Evolutionary conservation across 2,888 invertebrate genomes (phyloP).

Genomic region (Drosophila kuntzei): DNA sequence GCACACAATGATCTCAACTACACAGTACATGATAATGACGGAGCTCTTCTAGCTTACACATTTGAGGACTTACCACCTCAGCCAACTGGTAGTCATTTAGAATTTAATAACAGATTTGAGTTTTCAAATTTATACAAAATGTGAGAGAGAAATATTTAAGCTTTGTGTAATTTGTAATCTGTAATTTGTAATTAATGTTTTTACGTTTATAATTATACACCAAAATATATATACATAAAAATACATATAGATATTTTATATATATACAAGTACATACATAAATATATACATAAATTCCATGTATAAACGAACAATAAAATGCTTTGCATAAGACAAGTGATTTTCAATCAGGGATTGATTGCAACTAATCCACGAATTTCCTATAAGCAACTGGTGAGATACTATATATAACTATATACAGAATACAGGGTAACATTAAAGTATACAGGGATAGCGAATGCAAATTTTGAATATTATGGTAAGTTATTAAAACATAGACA

Average conservation of each 20-base stretch:
- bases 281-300: slow-evolving; percentile 68
- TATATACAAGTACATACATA: slow-evolving; percentile 46
- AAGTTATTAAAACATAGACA: no score
- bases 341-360: background rate
- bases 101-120: slow-evolving; percentile 81
- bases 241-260: slow-evolving; percentile 46
- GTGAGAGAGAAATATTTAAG: slow-evolving; percentile 76
- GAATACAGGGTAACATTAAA: no score
- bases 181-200: slow-evolving; percentile 72
- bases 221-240: slow-evolving; percentile 70
- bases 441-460: no score
- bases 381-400: background rate
- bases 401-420: no score
- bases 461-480: no score
- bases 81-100: slow-evolving; percentile 82
- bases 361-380: background rate
- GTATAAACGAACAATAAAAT: slow-evolving; percentile 72
- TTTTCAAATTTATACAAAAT: slow-evolving; percentile 76
- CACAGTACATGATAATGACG: slow-evolving; percentile 76
- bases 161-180: slow-evolving; percentile 76
- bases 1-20: slow-evolving; percentile 80
- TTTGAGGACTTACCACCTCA: slow-evolving; percentile 80
- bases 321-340: slow-evolving; percentile 62
- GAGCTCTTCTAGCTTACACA: slow-evolving; percentile 77
- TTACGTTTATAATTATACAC: slow-evolving; percentile 60